Evolutionary conservation across 2,888 invertebrate species (phyloP).

Genomic region (Ormyrus labotus): DNA sequence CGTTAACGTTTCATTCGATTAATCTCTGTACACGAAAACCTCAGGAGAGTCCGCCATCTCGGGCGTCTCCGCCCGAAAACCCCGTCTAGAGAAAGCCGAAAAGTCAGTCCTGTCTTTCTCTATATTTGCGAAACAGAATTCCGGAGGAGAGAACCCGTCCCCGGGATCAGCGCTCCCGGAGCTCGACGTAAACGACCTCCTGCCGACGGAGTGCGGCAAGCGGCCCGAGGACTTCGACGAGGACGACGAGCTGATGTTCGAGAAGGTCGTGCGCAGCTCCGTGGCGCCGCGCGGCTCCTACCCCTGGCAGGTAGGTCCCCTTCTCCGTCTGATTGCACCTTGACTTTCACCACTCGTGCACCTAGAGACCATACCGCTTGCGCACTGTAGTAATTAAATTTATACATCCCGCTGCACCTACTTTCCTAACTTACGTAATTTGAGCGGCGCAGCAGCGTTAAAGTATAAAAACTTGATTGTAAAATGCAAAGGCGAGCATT

Average conservation of each 20-base stretch:
- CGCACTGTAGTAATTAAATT: too few species aligned
- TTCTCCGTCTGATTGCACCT: not conserved
- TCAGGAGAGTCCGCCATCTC: too few species aligned
- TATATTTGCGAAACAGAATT: constrained; percentile 5
- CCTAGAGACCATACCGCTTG: too few species aligned
- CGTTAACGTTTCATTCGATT: too few species aligned
- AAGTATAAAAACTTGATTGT: not conserved
- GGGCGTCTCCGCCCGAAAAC: too few species aligned
- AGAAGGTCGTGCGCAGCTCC: constrained; percentile 81
- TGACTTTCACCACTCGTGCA: constrained; percentile 9
- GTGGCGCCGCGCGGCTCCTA: constrained; percentile 81
- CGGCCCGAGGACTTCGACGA: constrained; percentile 75
- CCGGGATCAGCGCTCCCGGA: not conserved
- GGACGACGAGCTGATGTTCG: constrained; percentile 76
- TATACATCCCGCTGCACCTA: too few species aligned
- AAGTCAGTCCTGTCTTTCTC: too few species aligned
- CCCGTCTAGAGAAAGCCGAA: too few species aligned
- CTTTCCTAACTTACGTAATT: too few species aligned
- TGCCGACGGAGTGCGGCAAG: constrained; percentile 78
- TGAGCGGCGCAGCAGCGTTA: too few species aligned
- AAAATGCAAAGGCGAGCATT: constrained; percentile 78
- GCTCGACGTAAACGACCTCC: constrained; percentile 65
- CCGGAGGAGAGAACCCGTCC: not conserved
- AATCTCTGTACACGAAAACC: too few species aligned
- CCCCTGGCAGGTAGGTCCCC: constrained; percentile 83